Conservation (phyloP, 2,113 vertebrate species). For the Chloropsis cyanopogon region DNA sequence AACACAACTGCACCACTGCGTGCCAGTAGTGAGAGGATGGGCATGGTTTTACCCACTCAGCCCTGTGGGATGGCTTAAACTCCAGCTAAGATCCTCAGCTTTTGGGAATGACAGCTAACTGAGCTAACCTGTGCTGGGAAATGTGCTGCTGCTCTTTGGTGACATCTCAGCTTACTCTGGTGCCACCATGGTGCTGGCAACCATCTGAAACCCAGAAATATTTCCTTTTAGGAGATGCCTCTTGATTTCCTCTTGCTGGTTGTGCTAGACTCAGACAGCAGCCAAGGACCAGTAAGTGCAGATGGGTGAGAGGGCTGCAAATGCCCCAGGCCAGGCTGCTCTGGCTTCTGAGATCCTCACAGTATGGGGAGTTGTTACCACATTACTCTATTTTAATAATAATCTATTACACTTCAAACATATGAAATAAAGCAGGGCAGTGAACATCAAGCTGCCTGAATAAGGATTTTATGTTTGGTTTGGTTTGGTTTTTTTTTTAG, state of each 20-base stretch:
- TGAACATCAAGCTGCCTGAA: not conserved
- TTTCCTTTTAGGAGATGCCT: not conserved
- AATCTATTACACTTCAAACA: not conserved
- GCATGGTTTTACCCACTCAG: not conserved
- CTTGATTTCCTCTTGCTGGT: slow-evolving; percentile 24
- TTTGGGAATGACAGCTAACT: not conserved
- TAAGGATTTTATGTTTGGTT: not conserved
- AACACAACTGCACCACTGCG: not conserved
- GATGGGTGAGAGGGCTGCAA: slow-evolving; percentile 29
- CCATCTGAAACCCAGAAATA: not conserved
- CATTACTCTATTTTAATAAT: not conserved
- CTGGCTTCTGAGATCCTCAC: not conserved
- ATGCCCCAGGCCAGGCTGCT: not conserved
- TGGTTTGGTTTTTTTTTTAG: not conserved
- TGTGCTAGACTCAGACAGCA: slow-evolving; percentile 19
- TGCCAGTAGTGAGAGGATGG: not conserved
- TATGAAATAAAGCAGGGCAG: not conserved
- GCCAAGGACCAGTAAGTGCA: not conserved
- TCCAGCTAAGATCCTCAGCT: not conserved
- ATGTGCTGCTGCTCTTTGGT: not conserved
- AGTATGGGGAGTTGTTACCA: not conserved
- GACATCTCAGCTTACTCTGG: not conserved
- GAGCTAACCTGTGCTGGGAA: not conserved
- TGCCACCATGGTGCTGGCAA: not conserved
- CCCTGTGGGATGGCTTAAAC: not conserved